phyloP scores from a whole-genome alignment of 2,888 invertebrate species.

The Ischnura elegans region DNA sequence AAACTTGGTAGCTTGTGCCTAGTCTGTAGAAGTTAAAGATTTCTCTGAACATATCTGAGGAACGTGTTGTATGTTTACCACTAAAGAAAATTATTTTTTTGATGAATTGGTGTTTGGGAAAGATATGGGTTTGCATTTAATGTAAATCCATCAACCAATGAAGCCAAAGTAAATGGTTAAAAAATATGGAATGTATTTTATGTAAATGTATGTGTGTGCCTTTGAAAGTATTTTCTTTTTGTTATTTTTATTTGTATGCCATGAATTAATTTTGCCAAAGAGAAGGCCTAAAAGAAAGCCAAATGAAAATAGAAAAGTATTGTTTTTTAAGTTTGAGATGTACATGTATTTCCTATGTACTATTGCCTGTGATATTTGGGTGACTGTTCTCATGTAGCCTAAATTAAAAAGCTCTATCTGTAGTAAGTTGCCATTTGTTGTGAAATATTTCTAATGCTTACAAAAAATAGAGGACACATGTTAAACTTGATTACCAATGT shows the following conservation, averaged over 20 bases:
- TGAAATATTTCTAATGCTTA: constrained; percentile 43
- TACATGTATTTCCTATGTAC: constrained; percentile 57
- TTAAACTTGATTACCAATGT: constrained; percentile 43
- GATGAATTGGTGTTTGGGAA: constrained; percentile 25
- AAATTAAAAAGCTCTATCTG: constrained; percentile 25
- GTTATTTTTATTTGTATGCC: constrained; percentile 54
- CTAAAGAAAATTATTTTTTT: constrained; percentile 61
- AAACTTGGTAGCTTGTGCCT: constrained; percentile 52
- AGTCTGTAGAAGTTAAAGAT: constrained; percentile 23
- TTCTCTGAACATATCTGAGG: constrained; percentile 62
- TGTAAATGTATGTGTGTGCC: constrained; percentile 57
- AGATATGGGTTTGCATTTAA: not conserved
- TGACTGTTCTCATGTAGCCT: constrained; percentile 55
- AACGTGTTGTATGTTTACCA: constrained; percentile 4
- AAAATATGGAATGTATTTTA: constrained; percentile 48
- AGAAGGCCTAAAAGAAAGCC: constrained; percentile 8
- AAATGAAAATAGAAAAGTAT: constrained; percentile 29
- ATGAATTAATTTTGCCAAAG: constrained; percentile 10
- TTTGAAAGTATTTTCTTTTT: constrained; percentile 36
- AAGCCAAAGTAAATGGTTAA: constrained; percentile 26
- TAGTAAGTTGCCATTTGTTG: constrained; percentile 61
- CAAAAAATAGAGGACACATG: not conserved
- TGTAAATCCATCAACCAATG: not conserved
- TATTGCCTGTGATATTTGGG: constrained; percentile 63
- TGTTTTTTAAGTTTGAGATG: constrained; percentile 39